Evolutionary conservation across 2,888 invertebrate species (phyloP), one percentile per base, ranked within the genome.

Genomic region (Apotomis capreana): DNA sequence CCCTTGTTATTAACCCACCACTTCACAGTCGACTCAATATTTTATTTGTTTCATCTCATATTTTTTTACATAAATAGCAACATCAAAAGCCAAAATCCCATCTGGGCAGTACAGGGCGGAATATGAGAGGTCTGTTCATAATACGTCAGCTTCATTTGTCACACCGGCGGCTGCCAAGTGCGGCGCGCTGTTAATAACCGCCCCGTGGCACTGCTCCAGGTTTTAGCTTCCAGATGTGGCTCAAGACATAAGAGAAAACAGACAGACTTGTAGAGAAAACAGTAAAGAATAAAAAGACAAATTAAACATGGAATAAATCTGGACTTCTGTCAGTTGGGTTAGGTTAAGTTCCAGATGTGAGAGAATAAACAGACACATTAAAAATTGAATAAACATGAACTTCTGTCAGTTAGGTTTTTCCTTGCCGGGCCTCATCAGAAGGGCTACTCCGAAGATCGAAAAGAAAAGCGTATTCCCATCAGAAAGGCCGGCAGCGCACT

Each of bases 121-220:
- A 80, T 81, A 79, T 81, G 82, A 78, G 80, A 79, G 86, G 84
- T 87, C 86, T 85, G 84, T 86, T 90, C 89, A 90, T 90, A 89
- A 88, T 84, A 82, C 76, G 83, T 83, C 82, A 81, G 87, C 89
- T 90, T 91, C 91, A 91, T 92, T 92, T 91, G 91, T 92, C 91
- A 90, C 83, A 78, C 80, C 81, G 82, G 77, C 83, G 83, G 83
- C 84, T 86, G 89, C 88, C 87, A 88, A 87, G 83, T 82, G 86
- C 78, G 82, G 80, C 84, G 82, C 81, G 83, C 86, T 89, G 90
- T 89, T 90, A 90, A 91, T 91, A 90, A 89, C 89, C 87, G 80
- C 85, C 76, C 80, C 82, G 81, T 91, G 91, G 91, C 91, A 89
- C 76, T 71, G 80, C 81, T 89, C 91, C 91, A 92, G 89, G 79